phyloP scores from a whole-genome alignment of 2,113 vertebrate genomes.

The Copsychus sechellarum region DNA sequence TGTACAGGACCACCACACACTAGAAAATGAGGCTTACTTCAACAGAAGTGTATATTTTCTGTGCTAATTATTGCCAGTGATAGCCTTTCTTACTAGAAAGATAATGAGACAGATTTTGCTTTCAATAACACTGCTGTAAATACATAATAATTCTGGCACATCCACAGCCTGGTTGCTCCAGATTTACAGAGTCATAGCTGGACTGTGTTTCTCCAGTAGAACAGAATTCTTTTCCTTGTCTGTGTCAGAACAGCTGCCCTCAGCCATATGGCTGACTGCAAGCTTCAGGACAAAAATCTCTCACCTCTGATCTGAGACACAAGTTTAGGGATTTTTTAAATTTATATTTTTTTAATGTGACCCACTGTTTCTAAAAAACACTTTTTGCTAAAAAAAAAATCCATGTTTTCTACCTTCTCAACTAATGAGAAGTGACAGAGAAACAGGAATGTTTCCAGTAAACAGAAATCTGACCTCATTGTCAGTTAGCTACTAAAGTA shows the following conservation, averaged over 20 bases:
- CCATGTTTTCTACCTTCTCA: neutral
- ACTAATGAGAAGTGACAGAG: neutral
- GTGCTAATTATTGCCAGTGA: neutral
- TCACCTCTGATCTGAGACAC: neutral
- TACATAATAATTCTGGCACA: neutral
- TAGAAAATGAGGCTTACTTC: neutral
- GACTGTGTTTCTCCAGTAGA: neutral
- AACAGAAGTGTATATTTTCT: neutral
- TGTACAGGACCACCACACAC: neutral
- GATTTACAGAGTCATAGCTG: neutral
- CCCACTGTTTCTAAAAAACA: neutral
- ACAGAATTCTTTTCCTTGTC: neutral
- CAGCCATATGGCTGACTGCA: neutral
- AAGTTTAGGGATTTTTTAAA: neutral
- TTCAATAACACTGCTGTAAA: neutral
- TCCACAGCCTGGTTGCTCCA: neutral
- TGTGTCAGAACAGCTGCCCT: neutral
- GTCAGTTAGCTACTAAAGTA: neutral
- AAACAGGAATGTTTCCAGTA: neutral
- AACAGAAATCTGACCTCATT: neutral
- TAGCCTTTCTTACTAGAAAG: neutral
- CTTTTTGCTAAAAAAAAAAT: neutral
- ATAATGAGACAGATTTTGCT: neutral
- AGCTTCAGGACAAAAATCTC: neutral
- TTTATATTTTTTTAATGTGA: neutral